Base-by-base conservation (phyloP, 2,888 invertebrate species). In the Epistrophella euchroma region DNA sequence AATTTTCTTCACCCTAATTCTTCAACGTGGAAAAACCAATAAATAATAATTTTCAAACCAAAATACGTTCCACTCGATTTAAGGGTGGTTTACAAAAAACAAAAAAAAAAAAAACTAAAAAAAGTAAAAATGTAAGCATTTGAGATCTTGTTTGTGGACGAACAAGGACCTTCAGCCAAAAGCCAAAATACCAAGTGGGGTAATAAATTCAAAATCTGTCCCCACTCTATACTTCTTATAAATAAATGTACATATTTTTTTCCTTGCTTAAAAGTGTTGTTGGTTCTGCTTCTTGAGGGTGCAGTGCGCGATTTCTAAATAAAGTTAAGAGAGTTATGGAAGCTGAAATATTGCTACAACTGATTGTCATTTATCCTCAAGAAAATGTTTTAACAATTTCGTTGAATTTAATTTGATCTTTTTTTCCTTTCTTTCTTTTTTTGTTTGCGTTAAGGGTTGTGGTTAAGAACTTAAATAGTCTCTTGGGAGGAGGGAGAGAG, bases 1-100 rank as follows among this genome's bases (percentile, higher is more conserved):
- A 71, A 74, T 66, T 58, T 64, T 64, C 40, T 68, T 58, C 25
- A 52, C 9, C 43, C 72, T n/a, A 47, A 22, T 47, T 43, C 43
- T 55, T 47, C n/a, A 32, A 32, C 68, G 43, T 40, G 58, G 37
- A 71, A 56, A 84, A 75, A 58, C 68, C 80, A 85, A 85, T 85
- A 85, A 85, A 85, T 85, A 85, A 85, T 85, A 85, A 85, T 85
- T 85, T 80, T 64, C 62, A 35, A 80, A 80, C 80, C 80, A 72
- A 80, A 85, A 74, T 80, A 76, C 80, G 80, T 85, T 85, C 80
- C 80, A 80, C 85, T 86, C 74, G 82, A 86, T 86, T 86, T 86
- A 78, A 86, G 86, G 77, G 86, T 74, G 77, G 78, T 60, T 71
- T 81, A 43, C 62, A 70, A 17, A 55, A 32, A 58, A 56, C 4